Evolutionary conservation across 2,113 vertebrate genomes (phyloP), one percentile per base, ranked within the genome.

Genomic region (Puntigrus tetrazona): DNA sequence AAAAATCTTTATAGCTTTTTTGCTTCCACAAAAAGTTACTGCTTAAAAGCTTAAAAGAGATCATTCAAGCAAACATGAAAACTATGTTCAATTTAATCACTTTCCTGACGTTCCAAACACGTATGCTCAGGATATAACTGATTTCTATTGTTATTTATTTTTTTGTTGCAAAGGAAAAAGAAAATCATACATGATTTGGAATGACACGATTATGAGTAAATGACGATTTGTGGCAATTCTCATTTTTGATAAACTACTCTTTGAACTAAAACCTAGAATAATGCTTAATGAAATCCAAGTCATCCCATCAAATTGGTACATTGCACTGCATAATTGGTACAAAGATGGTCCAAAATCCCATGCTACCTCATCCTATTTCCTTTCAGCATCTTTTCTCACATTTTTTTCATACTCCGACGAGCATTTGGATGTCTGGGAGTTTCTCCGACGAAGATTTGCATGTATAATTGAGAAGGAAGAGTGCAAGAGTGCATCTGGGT

Each of bases 361-460:
- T 38, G 20, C 52, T 20, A 45, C 59, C 34, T 31, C 14, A 20
- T 74, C 25, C 18, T 29, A 45, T 84, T 55, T 69, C 13, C 43
- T 34, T 11, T 76, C 69, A 67, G 27, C 13, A 52, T 1, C 47
- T 10, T 22, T 7, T 50, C 69, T 41, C 38, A 74, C 38, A 25
- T 27, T 27, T 27, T 67, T 73, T 69, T 45, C 45, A 55, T 55
- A 81, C 27, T 67, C 27, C n/a, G 29, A 29, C 6, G 2, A 27
- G 43, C 13, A 55, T 83, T 74, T 25, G 20, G 73, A 52, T 41
- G 43, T 52, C 52, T 74, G 55, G 27, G 55, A 80, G 55, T 43
- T 85, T 59, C 57, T 25, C 10, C 34, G 74, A 81, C 20, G 67
- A 69, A 65, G 75, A 87, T 85, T 85, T 82, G 83, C 78, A 85